These are phyloP conservation scores for Cephus pulcher DNA, from an alignment of 2,888 invertebrate species.

Conservation along the genomic window DNA sequence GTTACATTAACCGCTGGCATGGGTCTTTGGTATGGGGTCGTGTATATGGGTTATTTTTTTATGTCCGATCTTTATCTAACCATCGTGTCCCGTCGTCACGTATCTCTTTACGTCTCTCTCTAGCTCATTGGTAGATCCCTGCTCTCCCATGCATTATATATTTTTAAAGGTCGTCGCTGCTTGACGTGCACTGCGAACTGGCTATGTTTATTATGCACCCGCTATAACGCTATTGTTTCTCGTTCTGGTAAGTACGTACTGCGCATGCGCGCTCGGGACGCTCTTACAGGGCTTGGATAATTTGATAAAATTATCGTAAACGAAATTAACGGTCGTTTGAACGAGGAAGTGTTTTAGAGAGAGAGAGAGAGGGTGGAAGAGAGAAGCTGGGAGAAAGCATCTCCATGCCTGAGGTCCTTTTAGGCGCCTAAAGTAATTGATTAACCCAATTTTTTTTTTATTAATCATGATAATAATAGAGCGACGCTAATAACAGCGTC, in stretches of 20 bases:
- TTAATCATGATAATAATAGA: background rate
- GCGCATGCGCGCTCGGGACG: slow-evolving; percentile 21
- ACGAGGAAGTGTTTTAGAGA: slow-evolving; percentile 15
- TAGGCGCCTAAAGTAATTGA: background rate
- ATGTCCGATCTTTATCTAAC: background rate
- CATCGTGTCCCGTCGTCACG: background rate
- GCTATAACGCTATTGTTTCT: background rate
- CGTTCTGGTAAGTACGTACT: background rate
- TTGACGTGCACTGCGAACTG: background rate
- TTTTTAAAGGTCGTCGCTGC: background rate
- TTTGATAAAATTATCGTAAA: slow-evolving; percentile 52
- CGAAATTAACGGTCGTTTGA: slow-evolving; percentile 45
- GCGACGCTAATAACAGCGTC: background rate
- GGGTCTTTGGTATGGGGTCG: background rate
- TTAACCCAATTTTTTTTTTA: background rate
- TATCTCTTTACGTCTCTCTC: background rate
- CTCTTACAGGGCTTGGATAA: slow-evolving; percentile 47
- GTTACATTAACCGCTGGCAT: background rate
- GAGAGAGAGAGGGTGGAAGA: background rate
- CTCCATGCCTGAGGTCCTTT: background rate
- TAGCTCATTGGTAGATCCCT: background rate
- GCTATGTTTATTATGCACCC: background rate
- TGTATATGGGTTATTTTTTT: background rate
- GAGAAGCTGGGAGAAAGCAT: background rate
- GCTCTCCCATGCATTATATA: background rate